Conservation (phyloP, 1,140 invertebrate genomes). For the Pseudobourletiella spinata region DNA sequence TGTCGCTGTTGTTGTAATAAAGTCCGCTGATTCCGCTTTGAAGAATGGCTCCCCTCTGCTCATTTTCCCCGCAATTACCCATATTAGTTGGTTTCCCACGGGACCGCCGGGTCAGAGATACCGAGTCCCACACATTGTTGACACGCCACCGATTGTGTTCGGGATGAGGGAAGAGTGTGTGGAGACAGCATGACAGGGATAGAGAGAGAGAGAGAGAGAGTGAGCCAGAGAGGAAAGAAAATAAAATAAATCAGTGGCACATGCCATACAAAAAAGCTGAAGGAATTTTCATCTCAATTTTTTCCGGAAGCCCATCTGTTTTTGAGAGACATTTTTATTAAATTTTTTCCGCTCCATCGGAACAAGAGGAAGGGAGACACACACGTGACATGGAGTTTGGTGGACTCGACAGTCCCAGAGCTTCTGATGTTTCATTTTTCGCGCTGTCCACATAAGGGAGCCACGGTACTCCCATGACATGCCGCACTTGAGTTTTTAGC, state of each 20-base stretch:
- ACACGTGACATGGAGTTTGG: not conserved
- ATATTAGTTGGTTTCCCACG: too few species aligned
- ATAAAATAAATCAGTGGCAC: slow-evolving; percentile 2
- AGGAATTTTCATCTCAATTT: slow-evolving; percentile 1
- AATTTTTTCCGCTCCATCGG: slow-evolving; percentile 1
- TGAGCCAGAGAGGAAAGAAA: not conserved
- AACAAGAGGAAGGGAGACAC: too few species aligned
- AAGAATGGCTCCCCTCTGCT: not conserved
- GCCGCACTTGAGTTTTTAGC: too few species aligned
- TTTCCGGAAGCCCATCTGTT: not conserved
- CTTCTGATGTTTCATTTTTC: too few species aligned
- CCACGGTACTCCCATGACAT: too few species aligned
- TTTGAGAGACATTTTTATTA: slow-evolving; percentile 11
- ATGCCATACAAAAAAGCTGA: slow-evolving; percentile 1
- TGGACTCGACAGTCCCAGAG: not conserved
- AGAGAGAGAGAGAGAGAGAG: not conserved
- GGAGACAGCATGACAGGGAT: not conserved
- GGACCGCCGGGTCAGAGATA: not conserved
- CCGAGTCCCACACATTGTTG: not conserved
- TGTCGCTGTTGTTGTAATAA: not conserved
- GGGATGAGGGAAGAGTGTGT: not conserved
- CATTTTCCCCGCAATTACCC: too few species aligned
- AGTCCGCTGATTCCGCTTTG: slow-evolving; percentile 1
- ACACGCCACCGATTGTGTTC: not conserved
- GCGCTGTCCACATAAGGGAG: too few species aligned